Evolutionary conservation across 1,140 invertebrate genomes (phyloP), one percentile per base, ranked within the genome.

Genomic region (Cherax quadricarinatus): DNA sequence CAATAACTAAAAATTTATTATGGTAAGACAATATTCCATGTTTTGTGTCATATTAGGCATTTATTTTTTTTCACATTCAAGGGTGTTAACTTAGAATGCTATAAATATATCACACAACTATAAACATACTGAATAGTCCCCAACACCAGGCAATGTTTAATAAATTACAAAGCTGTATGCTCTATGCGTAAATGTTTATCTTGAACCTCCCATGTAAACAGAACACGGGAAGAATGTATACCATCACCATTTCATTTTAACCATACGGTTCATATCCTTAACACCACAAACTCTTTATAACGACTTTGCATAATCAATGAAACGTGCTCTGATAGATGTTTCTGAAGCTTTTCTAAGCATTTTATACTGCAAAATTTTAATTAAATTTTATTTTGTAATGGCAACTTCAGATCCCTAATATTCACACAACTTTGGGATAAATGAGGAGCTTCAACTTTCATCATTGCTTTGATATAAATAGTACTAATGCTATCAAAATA

Each of bases 121-220:
- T 57, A 66, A 66, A 84, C 57, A 84, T 24, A 62, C 18, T 57
- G 18, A 88, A 41, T 14, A 48, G 9, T 60, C 53, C 86, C 86
- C 86, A 88, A 88, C 86, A 88, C 86, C 86, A 88, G 81, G 86
- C 86, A 88, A 51, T 24, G n/a, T 51, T 62, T 57, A 48, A 48
- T 70, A 30, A 85, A 85, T 70, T 85, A 85, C 62, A 41, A 85
- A 85, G 83, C 83, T 85, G 70, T 75, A 30, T 75, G 70, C 24
- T 75, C 70, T 30, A 75, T 75, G 70, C 30, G 70, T n/a, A 75
- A 75, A 75, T 75, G 70, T 75, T 85, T 85, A 85, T 48, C 9
- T 85, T 60, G 62, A 62, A 57, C 60, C n/a, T 70, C 57, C 83
- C 62, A 70, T 49, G 62, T 51, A 60, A 0, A 7, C 30, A 85